These are phyloP conservation scores for Phenganax marumi DNA, from an alignment of 92 coral and sea anemone species.

Conservation along the genomic window DNA sequence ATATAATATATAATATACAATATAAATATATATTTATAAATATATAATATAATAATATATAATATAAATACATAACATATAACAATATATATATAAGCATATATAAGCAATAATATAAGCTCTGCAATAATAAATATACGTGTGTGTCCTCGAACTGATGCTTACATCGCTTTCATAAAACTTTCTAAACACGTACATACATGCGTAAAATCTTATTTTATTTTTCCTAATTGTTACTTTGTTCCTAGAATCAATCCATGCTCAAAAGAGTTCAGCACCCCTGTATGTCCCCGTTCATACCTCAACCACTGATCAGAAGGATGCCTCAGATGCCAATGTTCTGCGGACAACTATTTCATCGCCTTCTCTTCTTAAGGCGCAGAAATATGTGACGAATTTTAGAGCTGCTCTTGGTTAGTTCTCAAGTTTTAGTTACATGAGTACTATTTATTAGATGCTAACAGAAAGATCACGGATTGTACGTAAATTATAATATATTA, in stretches of 20 bases:
- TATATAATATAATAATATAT: not conserved
- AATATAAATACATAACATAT: not conserved
- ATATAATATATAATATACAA: too few relatives aligned
- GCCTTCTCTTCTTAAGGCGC: constrained; percentile 22
- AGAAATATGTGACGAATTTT: constrained; percentile 26
- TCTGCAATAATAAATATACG: too few relatives aligned
- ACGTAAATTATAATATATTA: not conserved
- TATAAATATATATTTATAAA: too few relatives aligned
- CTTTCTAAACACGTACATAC: too few relatives aligned
- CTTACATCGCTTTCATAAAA: too few relatives aligned
- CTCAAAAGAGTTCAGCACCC: not conserved
- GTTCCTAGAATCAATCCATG: constrained; percentile 20
- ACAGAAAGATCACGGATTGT: not conserved
- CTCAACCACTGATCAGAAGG: not conserved
- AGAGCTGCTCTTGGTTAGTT: constrained; percentile 34
- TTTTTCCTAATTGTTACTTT: not conserved
- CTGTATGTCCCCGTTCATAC: not conserved
- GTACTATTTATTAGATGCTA: too few relatives aligned
- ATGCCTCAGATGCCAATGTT: not conserved
- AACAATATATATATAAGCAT: not conserved
- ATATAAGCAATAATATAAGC: not conserved
- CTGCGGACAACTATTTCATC: constrained; percentile 25
- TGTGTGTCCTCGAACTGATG: too few relatives aligned
- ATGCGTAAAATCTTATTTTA: not conserved
- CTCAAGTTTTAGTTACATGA: not conserved